Conservation (phyloP, 2,797 vertebrate genomes). For the Macroramphosus scolopax region DNA sequence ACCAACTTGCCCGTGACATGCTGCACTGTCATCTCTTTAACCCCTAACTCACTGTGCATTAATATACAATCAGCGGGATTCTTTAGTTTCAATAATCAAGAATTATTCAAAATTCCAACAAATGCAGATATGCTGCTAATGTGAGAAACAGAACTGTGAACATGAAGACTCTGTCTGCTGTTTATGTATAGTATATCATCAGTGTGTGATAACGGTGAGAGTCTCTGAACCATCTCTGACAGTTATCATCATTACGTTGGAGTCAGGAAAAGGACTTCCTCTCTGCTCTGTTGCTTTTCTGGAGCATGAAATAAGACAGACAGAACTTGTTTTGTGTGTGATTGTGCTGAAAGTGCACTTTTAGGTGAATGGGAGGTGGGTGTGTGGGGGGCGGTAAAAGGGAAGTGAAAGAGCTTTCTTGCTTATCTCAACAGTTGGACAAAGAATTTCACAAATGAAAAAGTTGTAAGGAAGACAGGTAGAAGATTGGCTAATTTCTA, state of each 20-base stretch:
- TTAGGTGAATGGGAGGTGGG: not conserved
- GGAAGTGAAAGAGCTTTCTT: slow-evolving; percentile 22
- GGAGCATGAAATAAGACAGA: slow-evolving; percentile 28
- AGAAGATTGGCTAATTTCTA: not conserved
- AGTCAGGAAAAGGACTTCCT: slow-evolving; percentile 7
- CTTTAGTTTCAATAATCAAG: no score
- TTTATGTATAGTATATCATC: slow-evolving; percentile 1
- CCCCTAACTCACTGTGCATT: not conserved
- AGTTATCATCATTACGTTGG: slow-evolving; percentile 25
- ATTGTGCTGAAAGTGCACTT: slow-evolving; percentile 31
- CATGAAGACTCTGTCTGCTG: not conserved
- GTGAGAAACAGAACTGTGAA: slow-evolving; percentile 2
- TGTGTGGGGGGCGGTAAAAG: slow-evolving; percentile 2
- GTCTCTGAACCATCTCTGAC: not conserved
- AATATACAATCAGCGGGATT: not conserved
- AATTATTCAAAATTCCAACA: not conserved
- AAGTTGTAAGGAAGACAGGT: slow-evolving; percentile 9
- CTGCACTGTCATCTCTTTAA: not conserved
- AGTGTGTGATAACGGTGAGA: not conserved
- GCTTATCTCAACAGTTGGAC: slow-evolving; percentile 14
- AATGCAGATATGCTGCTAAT: slow-evolving; percentile 5
- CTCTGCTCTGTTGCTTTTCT: slow-evolving; percentile 10
- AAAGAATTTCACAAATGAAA: not conserved
- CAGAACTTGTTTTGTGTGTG: slow-evolving; percentile 14
- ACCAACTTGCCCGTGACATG: no score